Evolutionary conservation across 2,113 vertebrate species (phyloP).

Genomic region (Boulengeromyrus knoepffleri): DNA sequence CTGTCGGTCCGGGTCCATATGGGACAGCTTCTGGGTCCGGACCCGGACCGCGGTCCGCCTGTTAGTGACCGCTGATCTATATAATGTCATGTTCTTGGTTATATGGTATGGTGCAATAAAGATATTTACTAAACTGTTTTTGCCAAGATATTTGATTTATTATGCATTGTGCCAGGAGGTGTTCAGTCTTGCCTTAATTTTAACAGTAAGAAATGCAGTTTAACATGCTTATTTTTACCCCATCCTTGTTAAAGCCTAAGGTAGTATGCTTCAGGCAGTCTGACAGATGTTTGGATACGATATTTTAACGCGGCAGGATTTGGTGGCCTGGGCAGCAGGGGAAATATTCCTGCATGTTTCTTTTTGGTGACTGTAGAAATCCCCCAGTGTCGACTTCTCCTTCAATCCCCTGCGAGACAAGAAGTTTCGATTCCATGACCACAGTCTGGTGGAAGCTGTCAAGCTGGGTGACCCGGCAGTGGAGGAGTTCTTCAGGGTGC

Average conservation of each 20-base stretch:
- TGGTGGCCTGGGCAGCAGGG: not conserved
- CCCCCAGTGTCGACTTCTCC: slow-evolving; percentile 51
- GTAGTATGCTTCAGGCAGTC: not conserved
- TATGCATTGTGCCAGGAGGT: not conserved
- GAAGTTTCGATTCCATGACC: slow-evolving; percentile 58
- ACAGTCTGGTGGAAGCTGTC: slow-evolving; percentile 56
- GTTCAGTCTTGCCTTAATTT: not conserved
- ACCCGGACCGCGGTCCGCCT: too few species aligned
- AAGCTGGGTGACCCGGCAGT: slow-evolving; percentile 53
- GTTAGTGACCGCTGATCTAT: not conserved
- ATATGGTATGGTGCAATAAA: not conserved
- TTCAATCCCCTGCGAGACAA: slow-evolving; percentile 50
- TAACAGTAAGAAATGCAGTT: not conserved
- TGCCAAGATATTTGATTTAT: not conserved
- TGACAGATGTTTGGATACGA: not conserved
- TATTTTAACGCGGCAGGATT: not conserved
- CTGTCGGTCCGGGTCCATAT: too few species aligned
- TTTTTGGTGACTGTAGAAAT: slow-evolving; percentile 45
- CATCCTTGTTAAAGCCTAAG: not conserved
- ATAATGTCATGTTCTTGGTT: not conserved
- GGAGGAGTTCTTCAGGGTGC: slow-evolving; percentile 63
- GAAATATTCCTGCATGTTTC: not conserved
- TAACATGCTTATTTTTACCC: not conserved
- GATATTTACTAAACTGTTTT: not conserved
- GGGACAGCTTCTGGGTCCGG: too few species aligned